Evolutionary conservation across 2,797 vertebrate genomes (phyloP), one percentile per base, ranked within the genome.

Genomic region (Microctenopoma stevenorrisi): DNA sequence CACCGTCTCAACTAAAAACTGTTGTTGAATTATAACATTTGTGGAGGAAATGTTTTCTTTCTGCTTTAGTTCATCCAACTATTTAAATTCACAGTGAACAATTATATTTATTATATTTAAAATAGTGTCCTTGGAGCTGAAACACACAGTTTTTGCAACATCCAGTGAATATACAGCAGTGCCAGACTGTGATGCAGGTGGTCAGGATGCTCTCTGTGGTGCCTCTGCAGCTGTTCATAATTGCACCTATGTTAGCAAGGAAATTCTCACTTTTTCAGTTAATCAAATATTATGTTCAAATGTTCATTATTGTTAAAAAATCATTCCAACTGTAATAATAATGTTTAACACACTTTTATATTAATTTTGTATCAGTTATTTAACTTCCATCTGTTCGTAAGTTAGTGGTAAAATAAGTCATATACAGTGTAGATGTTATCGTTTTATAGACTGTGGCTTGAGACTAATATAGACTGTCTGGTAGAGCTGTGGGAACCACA

Each of bases 401-500:
- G 15, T 38, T 22, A 7, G 10, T 38, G 47, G 3, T 48, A 16
- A 66, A 59, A 59, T 7, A 46, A 28, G 30, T 49, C 26, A 68
- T 37, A 58, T 68, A 28, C 28, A 11, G 42, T 11, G 2, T 7
- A 11, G 48, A 52, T n/a, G 60, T 43, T 33, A 28, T 30, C 43
- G 33, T 44, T 35, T 40, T 40, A 44, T 44, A 53, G 56, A 11
- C 58, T 65, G 53, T 25, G 7, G 25, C 30, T 50, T 10, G 46
- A 40, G 55, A 66, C 74, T 35, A 60, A 63, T 60, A 67, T 64
- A 68, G 65, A 38, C 59, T 42, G 49, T 25, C 40, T 72, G 64
- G 3, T 51, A 7, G 68, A 62, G 64, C 66, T 72, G 72, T 80
- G 74, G 80, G 74, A 85, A 86, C 64, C 65, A 22, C 58, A 12